A percentile compares a stretch with the other conserved stretches of the same genome.
These are phyloP conservation scores for Onchidella celtica DNA, from an alignment of 2,888 invertebrate species.

Conservation along the genomic window DNA sequence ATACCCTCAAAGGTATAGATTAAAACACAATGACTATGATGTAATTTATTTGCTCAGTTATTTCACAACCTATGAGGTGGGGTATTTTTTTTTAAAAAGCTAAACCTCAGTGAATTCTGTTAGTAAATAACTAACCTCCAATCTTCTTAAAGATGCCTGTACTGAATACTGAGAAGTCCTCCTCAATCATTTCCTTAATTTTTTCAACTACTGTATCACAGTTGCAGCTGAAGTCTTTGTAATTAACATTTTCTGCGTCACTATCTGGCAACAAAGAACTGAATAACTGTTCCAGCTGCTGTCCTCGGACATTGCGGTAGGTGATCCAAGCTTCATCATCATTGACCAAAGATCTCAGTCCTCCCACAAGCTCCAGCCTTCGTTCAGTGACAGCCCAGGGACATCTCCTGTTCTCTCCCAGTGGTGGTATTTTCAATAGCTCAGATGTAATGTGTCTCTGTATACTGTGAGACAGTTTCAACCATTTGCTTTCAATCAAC, in stretches of 20 bases:
- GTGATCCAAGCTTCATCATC: slow-evolving; percentile 73
- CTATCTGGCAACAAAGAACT: slow-evolving; percentile 64
- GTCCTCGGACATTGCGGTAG: slow-evolving; percentile 66
- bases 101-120: too few species aligned
- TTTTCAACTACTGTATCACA: slow-evolving; percentile 65
- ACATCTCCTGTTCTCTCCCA: slow-evolving; percentile 43
- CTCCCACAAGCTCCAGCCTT: slow-evolving; percentile 71
- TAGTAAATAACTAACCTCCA: slow-evolving; percentile 45
- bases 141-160: slow-evolving; percentile 73
- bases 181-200: slow-evolving; percentile 75
- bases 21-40: too few species aligned
- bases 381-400: slow-evolving; percentile 63
- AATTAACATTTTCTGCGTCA: slow-evolving; percentile 63
- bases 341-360: slow-evolving; percentile 69
- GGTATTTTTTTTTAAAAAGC: too few species aligned
- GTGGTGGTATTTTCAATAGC: slow-evolving; percentile 66
- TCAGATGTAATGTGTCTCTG: slow-evolving; percentile 67
- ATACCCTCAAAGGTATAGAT: too few species aligned
- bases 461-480: slow-evolving; percentile 56
- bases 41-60: too few species aligned
- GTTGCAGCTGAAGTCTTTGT: slow-evolving; percentile 66
- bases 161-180: slow-evolving; percentile 74
- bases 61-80: too few species aligned
- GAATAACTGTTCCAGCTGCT: slow-evolving; percentile 71
- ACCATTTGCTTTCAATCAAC: slow-evolving; percentile 62